Conservation (phyloP, 2,888 invertebrate species). For the Ichneumoninae sp. region DNA sequence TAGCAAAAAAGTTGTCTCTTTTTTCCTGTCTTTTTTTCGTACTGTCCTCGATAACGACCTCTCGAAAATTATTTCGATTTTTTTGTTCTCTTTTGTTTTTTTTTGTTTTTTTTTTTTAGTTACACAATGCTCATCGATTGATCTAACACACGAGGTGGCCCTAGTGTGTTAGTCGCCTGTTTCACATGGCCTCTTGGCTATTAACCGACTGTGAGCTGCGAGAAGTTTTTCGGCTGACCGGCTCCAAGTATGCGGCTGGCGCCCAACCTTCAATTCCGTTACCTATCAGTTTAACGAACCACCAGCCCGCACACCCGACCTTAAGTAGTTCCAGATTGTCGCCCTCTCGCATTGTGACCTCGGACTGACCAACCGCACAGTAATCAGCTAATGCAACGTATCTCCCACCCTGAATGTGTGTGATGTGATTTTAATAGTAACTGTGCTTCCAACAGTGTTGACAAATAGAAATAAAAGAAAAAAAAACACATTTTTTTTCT, state of each 20-base stretch:
- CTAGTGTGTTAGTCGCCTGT: slow-evolving; percentile 84
- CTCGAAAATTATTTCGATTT: slow-evolving; percentile 26
- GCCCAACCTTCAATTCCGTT: slow-evolving; percentile 95
- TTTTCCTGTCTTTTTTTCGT: slow-evolving; percentile 30
- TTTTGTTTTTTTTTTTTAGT: slow-evolving; percentile 2
- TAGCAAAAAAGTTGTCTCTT: slow-evolving; percentile 7
- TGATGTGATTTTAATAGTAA: slow-evolving; percentile 48
- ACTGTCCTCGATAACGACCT: slow-evolving; percentile 35
- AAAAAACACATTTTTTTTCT: slow-evolving; percentile 17
- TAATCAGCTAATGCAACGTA: slow-evolving; percentile 97
- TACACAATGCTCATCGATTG: slow-evolving; percentile 37
- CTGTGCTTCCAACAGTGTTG: slow-evolving; percentile 45
- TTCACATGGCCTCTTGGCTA: slow-evolving; percentile 84
- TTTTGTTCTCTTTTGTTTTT: slow-evolving; percentile 10
- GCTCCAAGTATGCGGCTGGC: slow-evolving; percentile 96
- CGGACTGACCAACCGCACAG: slow-evolving; percentile 95
- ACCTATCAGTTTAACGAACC: slow-evolving; percentile 95
- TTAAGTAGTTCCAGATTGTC: slow-evolving; percentile 95
- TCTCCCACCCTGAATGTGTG: slow-evolving; percentile 88
- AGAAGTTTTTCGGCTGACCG: slow-evolving; percentile 90
- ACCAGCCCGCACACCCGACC: slow-evolving; percentile 98
- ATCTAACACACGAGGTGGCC: slow-evolving; percentile 78
- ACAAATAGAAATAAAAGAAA: slow-evolving; percentile 17
- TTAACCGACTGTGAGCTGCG: slow-evolving; percentile 87
- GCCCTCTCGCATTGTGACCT: slow-evolving; percentile 95